Evolutionary conservation across 2,113 vertebrate species (phyloP).

Genomic region (Macquaria ambigua): DNA sequence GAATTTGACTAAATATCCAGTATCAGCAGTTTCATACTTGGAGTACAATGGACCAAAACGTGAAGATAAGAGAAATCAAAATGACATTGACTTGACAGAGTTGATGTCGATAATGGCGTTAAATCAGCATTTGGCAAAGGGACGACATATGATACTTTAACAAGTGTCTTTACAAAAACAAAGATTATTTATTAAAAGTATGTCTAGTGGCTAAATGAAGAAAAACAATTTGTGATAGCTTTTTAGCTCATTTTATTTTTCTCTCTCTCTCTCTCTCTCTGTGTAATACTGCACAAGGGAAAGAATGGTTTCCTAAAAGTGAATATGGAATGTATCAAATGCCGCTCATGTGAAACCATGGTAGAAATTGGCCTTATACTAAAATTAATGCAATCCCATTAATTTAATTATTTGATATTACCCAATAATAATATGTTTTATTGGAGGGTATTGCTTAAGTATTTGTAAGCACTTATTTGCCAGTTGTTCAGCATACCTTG

Average conservation of each 20-base stretch:
- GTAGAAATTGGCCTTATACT: conserved; percentile 17
- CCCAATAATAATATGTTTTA: conserved; percentile 11
- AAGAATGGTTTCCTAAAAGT: conserved; percentile 78
- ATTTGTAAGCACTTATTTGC: conserved; percentile 30
- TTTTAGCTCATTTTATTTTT: conserved; percentile 89
- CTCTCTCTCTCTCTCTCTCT: conserved; percentile 76
- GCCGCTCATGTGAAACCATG: conserved; percentile 19
- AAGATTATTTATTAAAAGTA: conserved; percentile 99
- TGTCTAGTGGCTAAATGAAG: conserved; percentile 98
- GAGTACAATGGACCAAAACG: conserved; percentile 70
- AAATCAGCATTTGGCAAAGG: conserved; percentile 82
- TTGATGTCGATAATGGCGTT: conserved; percentile 51
- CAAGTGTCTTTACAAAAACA: conserved; percentile 98
- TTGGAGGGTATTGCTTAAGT: conserved; percentile 9
- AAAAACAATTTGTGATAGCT: conserved; percentile 94
- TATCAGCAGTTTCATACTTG: conserved; percentile 68
- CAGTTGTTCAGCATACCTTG: background rate
- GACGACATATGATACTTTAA: conserved; percentile 96
- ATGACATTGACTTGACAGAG: conserved; percentile 64
- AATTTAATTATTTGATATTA: conserved; percentile 17
- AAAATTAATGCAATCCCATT: conserved; percentile 16
- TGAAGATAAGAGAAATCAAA: conserved; percentile 56
- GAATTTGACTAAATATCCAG: conserved; percentile 84
- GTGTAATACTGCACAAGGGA: conserved; percentile 77
- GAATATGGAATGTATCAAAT: conserved; percentile 45